Base-by-base conservation (phyloP, 2,797 vertebrate genomes). In the Sandelia bainsii region DNA sequence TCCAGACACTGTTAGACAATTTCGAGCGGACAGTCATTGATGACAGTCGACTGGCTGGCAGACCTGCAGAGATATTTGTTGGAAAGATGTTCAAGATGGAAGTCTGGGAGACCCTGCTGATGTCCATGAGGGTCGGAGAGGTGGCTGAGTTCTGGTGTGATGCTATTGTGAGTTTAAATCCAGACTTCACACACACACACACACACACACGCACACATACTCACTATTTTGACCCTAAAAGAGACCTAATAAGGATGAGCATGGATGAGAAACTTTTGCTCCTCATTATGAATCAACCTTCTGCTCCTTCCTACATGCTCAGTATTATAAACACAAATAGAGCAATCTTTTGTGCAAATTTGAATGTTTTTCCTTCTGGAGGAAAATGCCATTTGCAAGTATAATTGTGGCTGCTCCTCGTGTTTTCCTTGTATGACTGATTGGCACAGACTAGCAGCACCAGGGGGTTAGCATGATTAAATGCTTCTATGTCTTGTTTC, bases 111-210 rank as follows among this genome's bases (percentile, higher is more conserved):
- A 94, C 90, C 0, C 90, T 97, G 82, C 90, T 97, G 62, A 95
- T 72, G 5, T 97, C 96, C 80, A 98, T 98, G 96, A 94, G 95
- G 87, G 57, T 91, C 0, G 95, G 95, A 25, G 96, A 98, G 79
- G 96, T 97, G 91, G 94, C 96, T 0, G 96, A 97, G 87, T 98
- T 97, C 90, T 97, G 96, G 96, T 98, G 96, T 0, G 96, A 97
- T 0, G 73, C 94, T 25, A 59, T 90, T 1, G 96, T 98, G 90
- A 96, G 96, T 96, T 71, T 20, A 67, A 74, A 19, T 7, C 23
- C 34, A 54, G n/a, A 64, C 13, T 10, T 42, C 51, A 44, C 34
- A 61, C 9, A 46, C 10, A 32, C 22, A 19, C 44, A 1, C 8
- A 66, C 29, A 32, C 29, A 32, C 29, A 32, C 29, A 32, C 29